Evolutionary conservation across 2,888 invertebrate genomes (phyloP), one percentile per base, ranked within the genome.

Genomic region (Tipula lateralis): DNA sequence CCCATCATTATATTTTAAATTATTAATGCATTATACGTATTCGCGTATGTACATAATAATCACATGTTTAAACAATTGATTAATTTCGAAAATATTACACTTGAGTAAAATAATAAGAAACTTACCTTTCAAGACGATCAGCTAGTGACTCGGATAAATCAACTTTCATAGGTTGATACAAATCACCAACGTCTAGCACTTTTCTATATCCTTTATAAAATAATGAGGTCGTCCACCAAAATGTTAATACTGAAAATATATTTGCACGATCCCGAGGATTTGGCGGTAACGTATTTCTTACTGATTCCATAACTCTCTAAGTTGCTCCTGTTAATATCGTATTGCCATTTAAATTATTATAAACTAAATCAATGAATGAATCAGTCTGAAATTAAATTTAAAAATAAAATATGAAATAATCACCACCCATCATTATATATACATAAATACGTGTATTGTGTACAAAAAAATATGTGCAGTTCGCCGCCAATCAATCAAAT

Each of bases 161-260:
- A 16, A 88, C 88, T 80, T 88, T 88, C 12, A 92, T 87, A 1
- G 92, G 91, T 86, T 90, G 89, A 85, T 90, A 91, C 9, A 92
- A 87, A 88, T 93, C 93, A 5, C 89, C 88, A 5, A 90, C 87
- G 80, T 89, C 91, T 84, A 93, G 87, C 84, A 91, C 89, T 85
- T 91, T 91, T 36, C 87, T 89, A 85, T 90, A 90, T 1, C 92
- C 92, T 86, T 89, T 90, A 86, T 89, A 89, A 87, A 92, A 92
- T 36, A 92, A 86, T 12, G 89, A 89, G 86, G 91, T 88, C 0
- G 92, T 90, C 92, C 92, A 93, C 88, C 91, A 91, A 88, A 91
- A 91, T 30, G 91, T 87, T 39, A 91, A 86, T 9, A 90, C 87
- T 4, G 91, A 91, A 9, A 92, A 29, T 1, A 89, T 84, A 86